Evolutionary conservation across 2,888 invertebrate species (phyloP).

Genomic region (Heliconius ismenius): DNA sequence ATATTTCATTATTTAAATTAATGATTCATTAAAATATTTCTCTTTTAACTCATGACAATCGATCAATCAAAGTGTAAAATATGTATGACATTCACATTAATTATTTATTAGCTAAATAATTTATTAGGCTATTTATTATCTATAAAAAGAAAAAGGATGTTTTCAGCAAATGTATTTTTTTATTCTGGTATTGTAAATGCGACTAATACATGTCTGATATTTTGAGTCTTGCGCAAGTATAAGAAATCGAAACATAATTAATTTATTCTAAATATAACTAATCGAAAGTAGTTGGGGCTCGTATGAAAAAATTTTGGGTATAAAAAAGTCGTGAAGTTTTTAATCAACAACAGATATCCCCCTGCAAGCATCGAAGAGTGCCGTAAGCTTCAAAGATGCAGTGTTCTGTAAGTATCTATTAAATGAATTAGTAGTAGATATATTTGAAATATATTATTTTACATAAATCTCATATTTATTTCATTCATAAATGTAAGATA

Average conservation of each 20-base stretch:
- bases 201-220: not conserved
- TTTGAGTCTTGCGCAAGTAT: slow-evolving; percentile 23
- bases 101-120: too few relatives aligned
- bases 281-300: slow-evolving; percentile 25
- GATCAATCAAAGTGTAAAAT: too few relatives aligned
- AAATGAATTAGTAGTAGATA: too few relatives aligned
- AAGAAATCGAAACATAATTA: slow-evolving; percentile 17
- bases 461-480: not conserved
- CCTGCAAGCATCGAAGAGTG: slow-evolving; percentile 29
- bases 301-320: slow-evolving; percentile 30
- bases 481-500: not conserved
- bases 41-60: too few relatives aligned
- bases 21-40: too few relatives aligned
- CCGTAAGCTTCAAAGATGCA: slow-evolving; percentile 29
- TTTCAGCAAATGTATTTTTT: not conserved
- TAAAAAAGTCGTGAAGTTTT: slow-evolving; percentile 26
- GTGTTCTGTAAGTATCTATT: slow-evolving; percentile 31
- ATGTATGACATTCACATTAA: too few relatives aligned
- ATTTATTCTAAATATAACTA: slow-evolving; percentile 21
- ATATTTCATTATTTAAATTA: not conserved
- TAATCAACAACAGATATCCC: slow-evolving; percentile 28
- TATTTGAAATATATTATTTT: not conserved
- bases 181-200: not conserved
- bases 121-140: not conserved
- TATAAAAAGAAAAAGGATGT: not conserved